Conservation (phyloP, 2,797 vertebrate species). For the Vespertilio murinus region DNA sequence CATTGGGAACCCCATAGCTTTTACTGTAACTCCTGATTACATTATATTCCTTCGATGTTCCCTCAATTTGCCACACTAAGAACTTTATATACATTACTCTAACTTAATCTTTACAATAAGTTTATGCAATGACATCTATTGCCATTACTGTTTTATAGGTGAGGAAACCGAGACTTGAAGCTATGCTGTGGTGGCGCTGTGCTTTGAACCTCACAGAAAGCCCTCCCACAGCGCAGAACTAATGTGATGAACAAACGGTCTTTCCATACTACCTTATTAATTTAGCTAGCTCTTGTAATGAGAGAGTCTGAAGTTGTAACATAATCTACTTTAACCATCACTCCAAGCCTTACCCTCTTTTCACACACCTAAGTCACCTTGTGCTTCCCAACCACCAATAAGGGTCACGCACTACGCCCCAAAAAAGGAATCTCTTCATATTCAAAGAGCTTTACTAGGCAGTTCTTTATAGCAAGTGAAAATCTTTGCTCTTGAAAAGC, state of each 20-base stretch:
- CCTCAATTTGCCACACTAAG: background rate
- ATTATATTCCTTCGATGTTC: background rate
- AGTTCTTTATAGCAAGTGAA: background rate
- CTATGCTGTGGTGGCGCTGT: background rate
- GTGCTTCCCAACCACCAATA: background rate
- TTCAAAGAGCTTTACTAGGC: background rate
- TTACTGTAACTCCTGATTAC: background rate
- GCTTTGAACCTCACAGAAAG: background rate
- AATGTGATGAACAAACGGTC: background rate
- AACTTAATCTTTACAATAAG: background rate
- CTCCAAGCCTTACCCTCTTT: background rate
- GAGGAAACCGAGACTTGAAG: background rate
- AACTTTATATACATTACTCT: background rate
- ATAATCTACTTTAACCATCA: background rate
- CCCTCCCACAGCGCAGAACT: background rate
- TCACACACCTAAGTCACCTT: conserved; percentile 1
- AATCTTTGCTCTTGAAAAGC: background rate
- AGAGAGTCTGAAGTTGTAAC: background rate
- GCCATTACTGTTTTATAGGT: background rate
- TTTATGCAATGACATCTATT: background rate
- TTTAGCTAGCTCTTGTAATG: background rate
- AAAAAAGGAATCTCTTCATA: background rate
- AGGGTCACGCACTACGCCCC: background rate
- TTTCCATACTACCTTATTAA: background rate
- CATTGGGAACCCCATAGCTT: background rate